phyloP scores from a whole-genome alignment of 2,797 vertebrate species.

The Lateolabrax maculatus region DNA sequence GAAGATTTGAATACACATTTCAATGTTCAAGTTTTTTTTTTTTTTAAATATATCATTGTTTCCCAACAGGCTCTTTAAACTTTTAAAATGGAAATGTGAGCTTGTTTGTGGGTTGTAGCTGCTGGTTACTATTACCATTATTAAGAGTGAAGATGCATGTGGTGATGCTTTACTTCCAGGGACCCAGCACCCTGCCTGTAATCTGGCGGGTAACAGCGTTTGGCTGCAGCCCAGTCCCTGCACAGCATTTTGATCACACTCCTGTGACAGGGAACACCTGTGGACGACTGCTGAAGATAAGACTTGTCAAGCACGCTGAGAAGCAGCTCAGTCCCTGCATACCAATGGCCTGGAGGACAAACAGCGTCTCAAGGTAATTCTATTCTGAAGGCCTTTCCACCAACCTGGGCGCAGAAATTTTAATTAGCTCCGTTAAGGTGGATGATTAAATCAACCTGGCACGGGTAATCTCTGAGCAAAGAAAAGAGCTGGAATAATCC shows the following conservation, averaged over 20 bases:
- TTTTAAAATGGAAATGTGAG: slow-evolving; percentile 21
- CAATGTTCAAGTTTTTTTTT: not conserved
- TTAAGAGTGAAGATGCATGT: slow-evolving; percentile 34
- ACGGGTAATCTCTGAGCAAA: slow-evolving; percentile 59
- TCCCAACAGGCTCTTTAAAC: not conserved
- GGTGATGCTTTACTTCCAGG: slow-evolving; percentile 26
- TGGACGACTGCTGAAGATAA: slow-evolving; percentile 76
- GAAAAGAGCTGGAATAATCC: slow-evolving; percentile 34
- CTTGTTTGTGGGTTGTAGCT: slow-evolving; percentile 5
- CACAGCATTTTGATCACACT: slow-evolving; percentile 74
- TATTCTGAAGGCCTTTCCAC: slow-evolving; percentile 30
- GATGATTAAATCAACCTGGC: slow-evolving; percentile 73
- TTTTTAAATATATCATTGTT: not conserved
- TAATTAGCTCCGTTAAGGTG: slow-evolving; percentile 81
- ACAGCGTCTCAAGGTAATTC: slow-evolving; percentile 58
- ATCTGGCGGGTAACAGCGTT: slow-evolving; percentile 72
- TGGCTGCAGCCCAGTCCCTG: slow-evolving; percentile 49
- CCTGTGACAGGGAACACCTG: slow-evolving; percentile 80
- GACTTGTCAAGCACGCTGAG: slow-evolving; percentile 61
- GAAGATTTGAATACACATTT: not conserved
- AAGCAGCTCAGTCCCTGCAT: slow-evolving; percentile 57
- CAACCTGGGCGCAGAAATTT: slow-evolving; percentile 44
- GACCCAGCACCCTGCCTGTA: slow-evolving; percentile 55
- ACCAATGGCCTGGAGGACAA: slow-evolving; percentile 57
- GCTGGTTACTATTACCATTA: slow-evolving; percentile 22